Evolutionary conservation across 1,140 invertebrate species (phyloP), one percentile per base, ranked within the genome.

Genomic region (Phocides pigmalion): DNA sequence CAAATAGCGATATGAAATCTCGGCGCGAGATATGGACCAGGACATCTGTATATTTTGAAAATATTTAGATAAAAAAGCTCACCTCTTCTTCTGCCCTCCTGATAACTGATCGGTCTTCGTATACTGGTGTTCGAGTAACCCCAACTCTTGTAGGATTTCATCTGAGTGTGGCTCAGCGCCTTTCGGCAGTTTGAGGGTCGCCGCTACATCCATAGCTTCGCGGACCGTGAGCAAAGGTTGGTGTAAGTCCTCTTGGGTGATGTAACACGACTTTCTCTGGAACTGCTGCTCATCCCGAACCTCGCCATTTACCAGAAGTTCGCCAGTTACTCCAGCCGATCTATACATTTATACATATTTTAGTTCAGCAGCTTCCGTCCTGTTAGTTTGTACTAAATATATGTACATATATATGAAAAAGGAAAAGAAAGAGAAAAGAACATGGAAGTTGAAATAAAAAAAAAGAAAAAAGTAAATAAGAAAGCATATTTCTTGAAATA

Each of bases 231-330:
- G 94, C 37, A 97, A 90, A 0, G 96, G 95, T 68, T 96, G 93
- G 4, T 98, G 92, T 44, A 96, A 93, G 82, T 99, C 98, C 59
- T 98, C 96, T 85, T 99, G 98, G 72, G 97, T 96, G 59, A 98
- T 98, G 87, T 98, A 98, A 77, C 97, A 94, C 20, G 93, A 94
- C 25, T 93, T 86, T 63, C 92, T 93, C 64, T 93, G 91, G 73
- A 93, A 93, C 25, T 70, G 68, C 8, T 80, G 77, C 41, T 87
- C 79, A 47, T 91, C 81, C 19, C 89, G 74, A 0, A 68, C 61
- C 63, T 83, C 71, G 4, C 88, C 90, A 32, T 92, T 92, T 4
- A 93, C 92, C 56, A 92, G 79, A 14, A 93, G 85, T 42, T 89
- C 88, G 0, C 93, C 93, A 8, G 82, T 81, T 0, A 94, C 92